These are phyloP conservation scores for Puma concolor DNA, from an alignment of 2,113 vertebrate genomes.

Conservation along the genomic window DNA sequence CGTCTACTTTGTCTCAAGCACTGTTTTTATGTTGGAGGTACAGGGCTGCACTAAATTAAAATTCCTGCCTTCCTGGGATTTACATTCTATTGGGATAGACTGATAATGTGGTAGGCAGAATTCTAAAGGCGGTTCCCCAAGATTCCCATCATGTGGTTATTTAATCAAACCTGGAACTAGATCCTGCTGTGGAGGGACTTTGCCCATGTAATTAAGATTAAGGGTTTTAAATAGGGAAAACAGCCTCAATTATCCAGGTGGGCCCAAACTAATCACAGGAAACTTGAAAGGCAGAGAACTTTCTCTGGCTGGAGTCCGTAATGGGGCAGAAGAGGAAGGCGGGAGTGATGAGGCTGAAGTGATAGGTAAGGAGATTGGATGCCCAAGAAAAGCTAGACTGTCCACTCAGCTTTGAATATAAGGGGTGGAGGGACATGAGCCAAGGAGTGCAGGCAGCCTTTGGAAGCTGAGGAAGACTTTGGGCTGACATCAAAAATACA, in stretches of 20 bases:
- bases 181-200: background rate
- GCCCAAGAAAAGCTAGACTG: background rate
- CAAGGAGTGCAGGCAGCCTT: background rate
- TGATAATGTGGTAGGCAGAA: background rate
- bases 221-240: background rate
- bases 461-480: background rate
- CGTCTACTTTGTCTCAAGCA: background rate
- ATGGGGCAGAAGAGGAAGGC: background rate
- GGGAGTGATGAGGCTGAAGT: background rate
- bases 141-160: background rate
- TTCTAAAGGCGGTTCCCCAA: background rate
- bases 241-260: background rate
- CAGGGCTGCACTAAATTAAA: background rate
- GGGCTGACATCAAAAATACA: background rate
- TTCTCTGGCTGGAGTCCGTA: background rate
- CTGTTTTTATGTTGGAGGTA: background rate
- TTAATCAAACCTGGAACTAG: background rate
- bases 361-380: background rate
- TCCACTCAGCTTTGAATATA: background rate
- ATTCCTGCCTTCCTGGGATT: background rate
- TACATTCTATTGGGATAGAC: background rate
- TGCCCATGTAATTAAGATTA: background rate
- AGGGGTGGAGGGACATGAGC: background rate
- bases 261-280: background rate
- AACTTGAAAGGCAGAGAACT: background rate